Percentiles rank a stretch among this genome's conserved stretches.
Evolutionary conservation across 2,113 vertebrate species (phyloP).

Genomic region (Psilopsiagon aurifrons): DNA sequence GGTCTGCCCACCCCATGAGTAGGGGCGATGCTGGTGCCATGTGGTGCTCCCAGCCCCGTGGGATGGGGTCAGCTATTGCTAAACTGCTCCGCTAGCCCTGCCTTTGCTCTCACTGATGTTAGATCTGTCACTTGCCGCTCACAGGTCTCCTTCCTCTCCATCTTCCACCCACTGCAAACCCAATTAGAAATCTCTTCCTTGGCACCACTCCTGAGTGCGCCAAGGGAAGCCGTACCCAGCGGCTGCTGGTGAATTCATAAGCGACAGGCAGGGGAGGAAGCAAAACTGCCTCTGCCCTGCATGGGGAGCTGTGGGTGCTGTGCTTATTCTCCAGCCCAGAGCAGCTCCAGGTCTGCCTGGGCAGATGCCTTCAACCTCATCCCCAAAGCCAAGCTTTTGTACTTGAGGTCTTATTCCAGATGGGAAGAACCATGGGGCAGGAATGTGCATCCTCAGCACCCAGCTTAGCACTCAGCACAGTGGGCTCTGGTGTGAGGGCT

Average conservation of each 20-base stretch:
- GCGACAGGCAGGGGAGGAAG: not conserved
- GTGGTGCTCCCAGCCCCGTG: not conserved
- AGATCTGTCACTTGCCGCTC: not conserved
- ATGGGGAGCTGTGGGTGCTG: not conserved
- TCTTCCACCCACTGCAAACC: slow-evolving; percentile 26
- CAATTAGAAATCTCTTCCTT: slow-evolving; percentile 15
- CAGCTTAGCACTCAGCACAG: not conserved
- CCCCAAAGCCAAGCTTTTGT: not conserved
- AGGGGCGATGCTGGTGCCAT: fast-evolving
- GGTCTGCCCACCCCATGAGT: fast-evolving
- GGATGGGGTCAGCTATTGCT: not conserved
- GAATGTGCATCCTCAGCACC: fast-evolving
- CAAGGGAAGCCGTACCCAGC: slow-evolving; percentile 31
- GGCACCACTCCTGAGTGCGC: not conserved
- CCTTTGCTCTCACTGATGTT: not conserved
- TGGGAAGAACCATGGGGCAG: fast-evolving
- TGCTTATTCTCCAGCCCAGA: fast-evolving
- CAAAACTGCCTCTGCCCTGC: not conserved
- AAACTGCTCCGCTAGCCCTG: not conserved
- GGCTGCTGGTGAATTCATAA: fast-evolving
- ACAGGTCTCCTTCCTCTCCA: not conserved
- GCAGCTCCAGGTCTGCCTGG: not conserved
- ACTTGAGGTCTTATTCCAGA: not conserved
- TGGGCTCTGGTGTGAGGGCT: not conserved
- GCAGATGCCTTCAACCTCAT: fast-evolving